Conservation (phyloP, 2,888 invertebrate genomes). For the Anarsia innoxiella region DNA sequence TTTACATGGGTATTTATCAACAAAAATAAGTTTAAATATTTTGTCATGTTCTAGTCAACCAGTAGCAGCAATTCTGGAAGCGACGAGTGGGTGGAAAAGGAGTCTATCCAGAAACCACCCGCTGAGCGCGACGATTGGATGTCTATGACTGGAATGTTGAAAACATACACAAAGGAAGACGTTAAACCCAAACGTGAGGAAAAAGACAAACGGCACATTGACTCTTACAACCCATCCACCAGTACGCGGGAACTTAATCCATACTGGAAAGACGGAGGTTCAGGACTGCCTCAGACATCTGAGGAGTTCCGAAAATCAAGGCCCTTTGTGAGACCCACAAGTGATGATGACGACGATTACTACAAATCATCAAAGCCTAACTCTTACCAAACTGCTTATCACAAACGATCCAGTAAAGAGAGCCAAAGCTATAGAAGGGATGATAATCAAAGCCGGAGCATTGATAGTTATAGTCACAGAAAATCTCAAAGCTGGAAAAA, state of each 20-base stretch:
- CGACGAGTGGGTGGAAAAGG: slow-evolving; percentile 79
- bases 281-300: slow-evolving; percentile 81
- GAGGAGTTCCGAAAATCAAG: slow-evolving; percentile 49
- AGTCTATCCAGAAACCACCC: slow-evolving; percentile 21
- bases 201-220: slow-evolving; percentile 68
- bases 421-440: not conserved
- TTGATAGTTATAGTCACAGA: slow-evolving; percentile 14
- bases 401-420: slow-evolving; percentile 15
- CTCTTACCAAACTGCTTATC: slow-evolving; percentile 26
- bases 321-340: slow-evolving; percentile 53
- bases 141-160: slow-evolving; percentile 76
- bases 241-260: slow-evolving; percentile 90
- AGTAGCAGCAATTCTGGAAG: slow-evolving; percentile 45
- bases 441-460: slow-evolving; percentile 1
- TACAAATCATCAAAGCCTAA: slow-evolving; percentile 21
- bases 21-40: too few relatives aligned
- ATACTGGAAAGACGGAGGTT: slow-evolving; percentile 93
- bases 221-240: slow-evolving; percentile 81
- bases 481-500: slow-evolving; percentile 38
- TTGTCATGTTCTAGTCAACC: slow-evolving; percentile 33
- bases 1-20: too few relatives aligned
- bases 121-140: slow-evolving; percentile 86
- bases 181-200: slow-evolving; percentile 65
- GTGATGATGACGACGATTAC: slow-evolving; percentile 42
- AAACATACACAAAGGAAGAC: slow-evolving; percentile 62